Base-by-base conservation (phyloP, 2,888 invertebrate genomes). In the Epistrophe grossulariae region DNA sequence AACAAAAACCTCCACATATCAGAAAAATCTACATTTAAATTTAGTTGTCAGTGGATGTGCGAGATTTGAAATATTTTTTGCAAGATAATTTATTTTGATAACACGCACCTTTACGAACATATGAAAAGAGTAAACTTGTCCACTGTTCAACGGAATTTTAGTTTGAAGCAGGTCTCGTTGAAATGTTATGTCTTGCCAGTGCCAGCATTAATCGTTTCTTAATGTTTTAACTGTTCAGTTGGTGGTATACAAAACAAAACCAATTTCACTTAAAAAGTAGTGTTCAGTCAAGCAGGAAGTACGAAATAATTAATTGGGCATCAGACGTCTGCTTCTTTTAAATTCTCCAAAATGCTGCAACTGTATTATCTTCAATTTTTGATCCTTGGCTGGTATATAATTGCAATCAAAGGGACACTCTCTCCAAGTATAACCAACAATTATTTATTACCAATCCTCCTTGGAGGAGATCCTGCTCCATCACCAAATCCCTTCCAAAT, bases 401-500 rank as follows among this genome's bases (percentile, higher is more conserved):
- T 19, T 50, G 19, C 38, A 35, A 19, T n/a, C 4, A 15, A 38
- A 9, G 68, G 59, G 8, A 35, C 68, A 38, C 13, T 50, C 5
- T 38, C 50, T 13, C 9, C 19, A 50, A 50, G 19, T 2, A 24
- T 48, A 8, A 62, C 8, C 13, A 71, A 17, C 15, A 76, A 76
- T 24, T 64, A 15, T 11, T 43, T 59, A 13, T 15, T 43, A 24
- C 19, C 50, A 5, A 24, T 52, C 2, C 38, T 8, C 8, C 11
- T 17, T 5, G 43, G 19, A n/a, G 8, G 1, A 17, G 60, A 64
- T 43, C 43, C 19, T 50, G 40, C 17, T n/a, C 11, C 9, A 2
- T 4, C 15, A 28, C 1, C 17, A 24, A 83, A 60, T 78, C 68
- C 73, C 5, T 91, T 92, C 84, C 82, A 91, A 81, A 94, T 95